phyloP scores from a whole-genome alignment of 1,140 invertebrate species.

The Hyles vespertilio region DNA sequence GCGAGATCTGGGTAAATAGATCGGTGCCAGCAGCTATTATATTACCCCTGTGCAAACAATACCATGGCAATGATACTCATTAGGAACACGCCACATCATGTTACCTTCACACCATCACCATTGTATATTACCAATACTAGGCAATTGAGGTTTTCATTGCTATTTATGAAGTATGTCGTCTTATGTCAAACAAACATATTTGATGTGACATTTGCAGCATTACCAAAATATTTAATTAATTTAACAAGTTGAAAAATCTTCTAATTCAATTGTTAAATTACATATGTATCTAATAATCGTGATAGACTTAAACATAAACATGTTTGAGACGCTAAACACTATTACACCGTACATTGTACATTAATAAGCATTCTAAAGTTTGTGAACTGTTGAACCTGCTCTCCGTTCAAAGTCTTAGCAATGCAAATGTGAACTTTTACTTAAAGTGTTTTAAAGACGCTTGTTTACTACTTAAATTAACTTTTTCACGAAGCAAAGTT shows the following conservation, averaged over 20 bases:
- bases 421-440: constrained; percentile 5
- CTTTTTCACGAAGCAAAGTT: not conserved
- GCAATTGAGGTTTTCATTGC: no score
- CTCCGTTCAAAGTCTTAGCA: constrained; percentile 10
- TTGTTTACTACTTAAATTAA: not conserved
- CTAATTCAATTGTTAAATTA: no score
- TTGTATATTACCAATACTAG: no score
- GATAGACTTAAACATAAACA: no score
- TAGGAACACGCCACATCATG: constrained; percentile 3
- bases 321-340: no score
- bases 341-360: no score
- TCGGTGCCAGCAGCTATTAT: constrained; percentile 35
- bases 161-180: no score
- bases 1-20: constrained; percentile 54
- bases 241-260: not conserved
- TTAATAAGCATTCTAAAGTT: not conserved
- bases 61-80: constrained; percentile 34
- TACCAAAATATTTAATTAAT: no score
- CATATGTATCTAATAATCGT: no score
- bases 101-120: no score
- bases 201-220: no score
- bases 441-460: constrained; percentile 7
- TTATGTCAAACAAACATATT: no score
- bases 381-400: not conserved
- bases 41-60: constrained; percentile 27